Evolutionary conservation across 2,888 invertebrate genomes (phyloP).

Genomic region (Rhabditoides inermis): DNA sequence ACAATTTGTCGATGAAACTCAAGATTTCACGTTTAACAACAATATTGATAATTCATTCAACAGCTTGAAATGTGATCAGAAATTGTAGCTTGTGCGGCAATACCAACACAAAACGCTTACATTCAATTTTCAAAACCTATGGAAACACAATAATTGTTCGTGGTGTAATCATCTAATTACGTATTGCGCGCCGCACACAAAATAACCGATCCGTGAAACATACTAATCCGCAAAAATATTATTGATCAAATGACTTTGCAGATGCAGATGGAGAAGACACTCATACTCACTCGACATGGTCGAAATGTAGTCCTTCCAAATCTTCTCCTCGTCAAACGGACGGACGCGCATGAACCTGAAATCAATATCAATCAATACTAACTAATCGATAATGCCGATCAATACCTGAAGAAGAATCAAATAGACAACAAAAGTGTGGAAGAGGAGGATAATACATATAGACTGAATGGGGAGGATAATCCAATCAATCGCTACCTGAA

Average conservation of each 20-base stretch:
- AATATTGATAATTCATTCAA: too few relatives aligned
- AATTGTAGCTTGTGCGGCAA: too few relatives aligned
- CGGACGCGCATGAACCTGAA: constrained; percentile 70
- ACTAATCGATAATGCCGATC: background rate
- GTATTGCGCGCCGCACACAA: background rate
- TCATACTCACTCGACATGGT: constrained; percentile 15
- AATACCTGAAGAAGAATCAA: background rate
- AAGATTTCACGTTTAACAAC: too few relatives aligned
- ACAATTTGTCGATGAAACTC: too few relatives aligned
- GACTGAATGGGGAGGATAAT: too few relatives aligned
- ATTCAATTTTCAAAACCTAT: too few relatives aligned
- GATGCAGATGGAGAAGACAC: background rate
- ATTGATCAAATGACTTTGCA: background rate
- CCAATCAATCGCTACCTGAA: constrained; percentile 49
- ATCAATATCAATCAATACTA: too few relatives aligned
- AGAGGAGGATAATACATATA: too few relatives aligned
- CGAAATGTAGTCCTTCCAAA: constrained; percentile 87
- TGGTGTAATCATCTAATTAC: too few relatives aligned
- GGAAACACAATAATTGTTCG: too few relatives aligned
- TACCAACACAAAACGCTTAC: too few relatives aligned
- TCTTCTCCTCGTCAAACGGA: constrained; percentile 79
- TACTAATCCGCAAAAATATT: background rate
- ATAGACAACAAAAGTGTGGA: background rate
- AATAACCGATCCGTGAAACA: background rate
- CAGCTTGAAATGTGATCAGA: too few relatives aligned